Evolutionary conservation across 2,888 invertebrate genomes (phyloP), one percentile per base, ranked within the genome.

Genomic region (Amphimallon solstitiale): DNA sequence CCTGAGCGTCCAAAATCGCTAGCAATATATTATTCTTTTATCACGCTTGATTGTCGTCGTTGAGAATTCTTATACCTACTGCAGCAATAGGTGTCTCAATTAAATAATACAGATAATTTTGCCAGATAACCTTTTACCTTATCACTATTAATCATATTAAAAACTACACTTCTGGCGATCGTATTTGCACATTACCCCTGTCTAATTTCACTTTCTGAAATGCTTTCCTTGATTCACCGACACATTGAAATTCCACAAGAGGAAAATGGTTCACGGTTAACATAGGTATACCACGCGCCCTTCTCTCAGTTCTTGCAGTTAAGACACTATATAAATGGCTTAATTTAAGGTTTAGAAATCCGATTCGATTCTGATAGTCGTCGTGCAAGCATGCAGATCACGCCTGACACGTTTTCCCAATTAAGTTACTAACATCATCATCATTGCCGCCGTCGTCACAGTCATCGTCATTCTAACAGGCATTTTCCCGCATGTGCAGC

Each of bases 331-430:
- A 63, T 77, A 77, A 79, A 75, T 79, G 72, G 78, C 77, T 79
- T 78, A 77, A 77, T 78, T 79, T 78, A 74, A 71, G 68, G 73
- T 69, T 71, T 71, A 71, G 66, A 21, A 29, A 59, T 43, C 56
- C 40, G 67, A 70, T 71, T 72, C 70, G 69, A 68, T 71, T 72
- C 66, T 68, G 37, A n/a, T n/a, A n/a, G n/a, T n/a, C n/a, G 68
- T 68, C 70, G 71, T 15, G 51, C 56, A 68, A 67, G 72, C 74
- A 78, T 79, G 78, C 79, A 79, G 77, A 79, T 79, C 79, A 78
- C 79, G 79, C 79, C 76, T 76, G 78, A 78, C 79, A 79, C 79
- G 79, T 77, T 74, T 75, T 70, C 71, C 77, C 79, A 79, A 79
- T 79, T 79, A 79, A 79, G 76, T 68, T 73, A 66, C 69, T 43